Evolutionary conservation across 2,113 vertebrate species (phyloP).

Genomic region (Tachysurus fulvidraco): DNA sequence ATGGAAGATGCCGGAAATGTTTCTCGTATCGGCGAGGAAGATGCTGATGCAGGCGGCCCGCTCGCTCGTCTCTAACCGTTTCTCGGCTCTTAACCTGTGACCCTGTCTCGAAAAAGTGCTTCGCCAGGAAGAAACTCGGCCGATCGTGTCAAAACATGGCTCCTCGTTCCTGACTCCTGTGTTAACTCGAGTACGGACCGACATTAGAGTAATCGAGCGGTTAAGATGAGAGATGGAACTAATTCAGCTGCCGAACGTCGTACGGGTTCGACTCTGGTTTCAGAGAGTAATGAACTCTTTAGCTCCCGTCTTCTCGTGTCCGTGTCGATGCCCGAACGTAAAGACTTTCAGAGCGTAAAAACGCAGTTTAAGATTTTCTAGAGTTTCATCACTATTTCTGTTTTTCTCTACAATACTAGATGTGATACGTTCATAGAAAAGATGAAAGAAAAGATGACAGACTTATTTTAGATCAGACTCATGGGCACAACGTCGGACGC

Average conservation of each 20-base stretch:
- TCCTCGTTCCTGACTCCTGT: neutral
- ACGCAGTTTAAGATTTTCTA: no score
- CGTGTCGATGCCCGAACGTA: no score
- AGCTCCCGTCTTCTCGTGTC: no score
- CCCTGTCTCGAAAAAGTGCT: constrained; percentile 66
- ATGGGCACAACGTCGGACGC: no score
- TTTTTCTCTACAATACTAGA: no score
- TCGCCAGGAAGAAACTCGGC: constrained; percentile 49
- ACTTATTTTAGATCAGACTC: no score
- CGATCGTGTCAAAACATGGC: constrained; percentile 39
- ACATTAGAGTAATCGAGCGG: constrained; percentile 2
- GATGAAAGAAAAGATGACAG: no score
- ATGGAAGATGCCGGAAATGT: constrained; percentile 71
- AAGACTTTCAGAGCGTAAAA: no score
- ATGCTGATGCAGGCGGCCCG: constrained; percentile 59
- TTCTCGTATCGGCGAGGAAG: constrained; percentile 58
- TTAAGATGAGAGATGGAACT: constrained; percentile 16
- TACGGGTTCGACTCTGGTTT: constrained; percentile 51
- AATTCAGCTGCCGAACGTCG: neutral
- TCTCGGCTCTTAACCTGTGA: constrained; percentile 71
- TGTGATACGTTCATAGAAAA: no score
- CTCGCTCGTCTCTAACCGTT: constrained; percentile 35
- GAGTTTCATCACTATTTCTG: no score
- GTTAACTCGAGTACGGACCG: constrained; percentile 24
- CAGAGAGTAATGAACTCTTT: constrained; percentile 61